Base-by-base conservation (phyloP, 2,888 invertebrate species). In the Leptinotarsa juncta region DNA sequence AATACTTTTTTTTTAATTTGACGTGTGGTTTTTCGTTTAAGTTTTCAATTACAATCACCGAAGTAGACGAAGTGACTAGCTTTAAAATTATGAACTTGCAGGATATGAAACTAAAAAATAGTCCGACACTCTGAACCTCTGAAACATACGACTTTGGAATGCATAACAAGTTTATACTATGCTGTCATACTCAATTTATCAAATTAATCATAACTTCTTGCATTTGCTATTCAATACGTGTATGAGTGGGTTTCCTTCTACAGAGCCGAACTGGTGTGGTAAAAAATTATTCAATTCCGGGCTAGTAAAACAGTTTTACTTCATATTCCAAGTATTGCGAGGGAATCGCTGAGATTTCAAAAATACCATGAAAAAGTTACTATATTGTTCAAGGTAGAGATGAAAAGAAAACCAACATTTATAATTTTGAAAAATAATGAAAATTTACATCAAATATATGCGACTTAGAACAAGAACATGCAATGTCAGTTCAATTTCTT, bases 231-330 rank as follows among this genome's bases (percentile, higher is more conserved):
- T n/a, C 50, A 23, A 62, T 49, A 20, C 62, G 49, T 57, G 18
- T 4, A n/a, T 50, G 60, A 26, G 70, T 70, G 70, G 70, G 70
- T 16, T 49, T n/a, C 23, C 49, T 49, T 49, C 15, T 12, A 70
- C 16, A 55, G 55, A 3, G 1, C 16, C 65, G 42, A 14, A 48
- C 42, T 16, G 57, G 20, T 23, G 57, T 26, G 23, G 57, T 26
- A 5, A 57, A 23, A 14, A 23, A 15, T 57, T 23, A 57, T 23
- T 10, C 12, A 57, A 57, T 57, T 10, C 23, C 14, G 0, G 3
- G 23, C 23, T 10, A 23, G 4, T 14, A 0, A 12, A 57, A 12
- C 12, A 12, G 14, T 20, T 66, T 66, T 20, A 67, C 15, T 14
- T 20, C 32, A 49, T 4, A 0, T 4, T 10, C 55, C 2, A 7